Conservation (phyloP, 2,797 vertebrate genomes). For the Chelon labrosus region DNA sequence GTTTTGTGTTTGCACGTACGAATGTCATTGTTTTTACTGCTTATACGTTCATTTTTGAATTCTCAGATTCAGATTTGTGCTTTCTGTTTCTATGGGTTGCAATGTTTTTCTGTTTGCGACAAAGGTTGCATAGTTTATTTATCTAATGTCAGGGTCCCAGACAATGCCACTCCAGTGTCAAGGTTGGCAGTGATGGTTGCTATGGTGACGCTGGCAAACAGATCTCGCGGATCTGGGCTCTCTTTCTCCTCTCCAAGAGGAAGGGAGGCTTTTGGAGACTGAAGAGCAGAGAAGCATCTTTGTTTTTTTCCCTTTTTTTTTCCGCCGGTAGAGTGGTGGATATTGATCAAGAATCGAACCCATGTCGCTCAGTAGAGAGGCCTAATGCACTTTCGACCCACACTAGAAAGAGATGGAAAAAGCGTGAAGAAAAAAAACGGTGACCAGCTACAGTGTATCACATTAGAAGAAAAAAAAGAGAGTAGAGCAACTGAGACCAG, state of each 20-base stretch:
- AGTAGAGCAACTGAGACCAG: conserved; percentile 1
- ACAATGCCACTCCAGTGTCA: conserved; percentile 71
- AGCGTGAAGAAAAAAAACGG: conserved; percentile 28
- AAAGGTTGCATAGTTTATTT: conserved; percentile 65
- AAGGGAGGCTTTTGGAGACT: conserved; percentile 59
- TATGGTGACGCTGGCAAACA: conserved; percentile 83
- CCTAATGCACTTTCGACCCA: conserved; percentile 85
- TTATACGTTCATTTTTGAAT: conserved; percentile 9
- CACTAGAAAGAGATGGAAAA: conserved; percentile 70
- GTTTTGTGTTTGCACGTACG: conserved; percentile 21
- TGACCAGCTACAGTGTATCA: conserved; percentile 56
- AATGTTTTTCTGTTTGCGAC: not conserved
- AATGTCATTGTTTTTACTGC: not conserved
- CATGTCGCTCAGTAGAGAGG: conserved; percentile 74
- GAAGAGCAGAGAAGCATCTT: conserved; percentile 52
- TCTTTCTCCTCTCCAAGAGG: conserved; percentile 43
- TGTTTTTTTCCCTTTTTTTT: conserved; percentile 38
- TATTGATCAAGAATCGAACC: conserved; percentile 87
- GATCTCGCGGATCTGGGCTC: conserved; percentile 63
- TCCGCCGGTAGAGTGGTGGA: conserved; percentile 72
- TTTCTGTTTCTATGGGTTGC: not conserved
- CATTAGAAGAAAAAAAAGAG: no score
- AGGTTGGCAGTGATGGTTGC: conserved; percentile 78
- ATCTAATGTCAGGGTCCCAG: conserved; percentile 72
- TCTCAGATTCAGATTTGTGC: not conserved